These are phyloP conservation scores for Carassius carassius DNA, from an alignment of 2,113 vertebrate species.

Conservation along the genomic window DNA sequence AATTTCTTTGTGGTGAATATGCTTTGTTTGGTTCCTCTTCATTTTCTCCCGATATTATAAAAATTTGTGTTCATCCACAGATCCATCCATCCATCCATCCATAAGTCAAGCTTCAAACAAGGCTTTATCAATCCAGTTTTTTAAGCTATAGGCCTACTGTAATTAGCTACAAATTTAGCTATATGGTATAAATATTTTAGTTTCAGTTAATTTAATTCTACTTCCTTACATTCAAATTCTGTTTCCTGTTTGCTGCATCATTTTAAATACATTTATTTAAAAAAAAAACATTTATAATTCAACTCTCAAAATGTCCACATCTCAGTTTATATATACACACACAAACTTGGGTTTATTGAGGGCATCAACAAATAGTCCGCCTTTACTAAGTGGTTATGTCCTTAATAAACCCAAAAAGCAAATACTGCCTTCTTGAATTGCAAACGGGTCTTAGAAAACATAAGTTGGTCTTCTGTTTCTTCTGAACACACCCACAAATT, in stretches of 20 bases:
- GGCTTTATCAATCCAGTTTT: background rate
- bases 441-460: slow-evolving; percentile 20
- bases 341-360: background rate
- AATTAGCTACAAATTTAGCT: too few species aligned
- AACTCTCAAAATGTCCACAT: too few species aligned
- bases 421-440: background rate
- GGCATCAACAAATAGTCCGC: background rate
- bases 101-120: background rate
- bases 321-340: background rate
- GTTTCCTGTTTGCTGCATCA: background rate
- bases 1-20: background rate
- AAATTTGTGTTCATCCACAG: background rate
- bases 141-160: too few species aligned
- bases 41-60: too few species aligned
- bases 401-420: background rate
- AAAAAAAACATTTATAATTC: background rate
- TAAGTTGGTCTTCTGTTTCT: background rate
- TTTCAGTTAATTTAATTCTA: background rate
- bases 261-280: background rate
- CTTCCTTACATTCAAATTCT: background rate
- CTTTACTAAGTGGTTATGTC: background rate
- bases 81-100: too few species aligned
- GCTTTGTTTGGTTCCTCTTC: background rate
- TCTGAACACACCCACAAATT: slow-evolving; percentile 28
- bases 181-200: rapidly evolving